Evolutionary conservation across 1,140 invertebrate genomes (phyloP), one percentile per base, ranked within the genome.

Genomic region (Drusus annulatus): DNA sequence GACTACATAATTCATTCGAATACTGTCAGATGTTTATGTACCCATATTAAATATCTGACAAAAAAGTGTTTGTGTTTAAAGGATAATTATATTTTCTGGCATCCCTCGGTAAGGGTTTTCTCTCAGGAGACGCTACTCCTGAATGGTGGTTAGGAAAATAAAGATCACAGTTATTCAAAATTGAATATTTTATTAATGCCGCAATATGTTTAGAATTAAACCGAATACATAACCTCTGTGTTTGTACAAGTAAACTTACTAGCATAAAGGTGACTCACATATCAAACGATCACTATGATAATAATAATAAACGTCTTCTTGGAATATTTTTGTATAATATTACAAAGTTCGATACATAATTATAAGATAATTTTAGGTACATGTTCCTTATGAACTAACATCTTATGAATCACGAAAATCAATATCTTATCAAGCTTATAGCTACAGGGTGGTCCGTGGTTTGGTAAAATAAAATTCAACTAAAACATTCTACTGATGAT

Each of bases 301-400:
- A 58, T 15, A 13, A 19, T 31, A 3, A 13, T 25, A 65, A 28
- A 28, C 25, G 25, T 28, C 2, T 28, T 25, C 28, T 25, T 65
- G 62, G 21, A 28, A 65, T 65, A n/a, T 31, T 28, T 65, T 31
- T 25, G 21, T 17, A 19, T 69, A 50, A 69, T 50, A 69, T 19
- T 69, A 69, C 17, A 23, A n/a, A 69, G 31, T 69, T 69, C 65
- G 65, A 69, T 69, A 69, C 31, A 50, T 69, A 45, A 45, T 45
- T 45, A 45, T 45, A 36, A 69, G 65, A 45, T 51, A 31, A 69
- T 45, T 69, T 50, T 56, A 60, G 73, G 56, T 56, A 75, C 73
- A 75, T 58, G 52, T 75, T 75, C 7, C 73, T 58, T 52, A 73
- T 17, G 7, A 52, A 51, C 69, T 52, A 73, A 50, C 19, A 16